Percentiles rank a stretch among this genome's conserved stretches.
Evolutionary conservation across 2,113 vertebrate genomes (phyloP).

Genomic region (Oreochromis spilurus): DNA sequence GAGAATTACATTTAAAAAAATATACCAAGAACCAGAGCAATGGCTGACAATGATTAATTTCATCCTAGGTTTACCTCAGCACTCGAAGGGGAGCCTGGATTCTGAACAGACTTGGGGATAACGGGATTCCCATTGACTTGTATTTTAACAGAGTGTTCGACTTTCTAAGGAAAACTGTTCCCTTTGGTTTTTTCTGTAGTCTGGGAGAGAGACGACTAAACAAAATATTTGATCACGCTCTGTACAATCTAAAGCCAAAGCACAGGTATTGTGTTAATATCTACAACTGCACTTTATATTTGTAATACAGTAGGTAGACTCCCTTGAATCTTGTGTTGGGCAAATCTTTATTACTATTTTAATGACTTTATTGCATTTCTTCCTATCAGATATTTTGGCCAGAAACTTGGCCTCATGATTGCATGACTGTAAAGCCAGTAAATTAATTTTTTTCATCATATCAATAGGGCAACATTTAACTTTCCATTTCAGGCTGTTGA

Average conservation of each 20-base stretch:
- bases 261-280: neutral
- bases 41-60: neutral
- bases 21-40: neutral
- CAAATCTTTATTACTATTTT: neutral
- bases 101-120: neutral
- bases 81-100: neutral
- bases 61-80: neutral
- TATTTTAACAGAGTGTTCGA: neutral
- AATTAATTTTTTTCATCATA: neutral
- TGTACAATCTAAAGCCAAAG: neutral
- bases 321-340: neutral
- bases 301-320: neutral
- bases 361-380: neutral
- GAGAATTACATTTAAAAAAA: neutral
- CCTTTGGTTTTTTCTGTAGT: neutral
- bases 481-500: rapidly evolving
- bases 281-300: neutral
- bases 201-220: neutral
- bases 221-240: neutral
- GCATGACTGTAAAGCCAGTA: neutral
- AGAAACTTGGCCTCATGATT: neutral
- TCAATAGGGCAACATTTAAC: neutral
- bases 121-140: neutral
- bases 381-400: neutral
- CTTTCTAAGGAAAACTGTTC: neutral